Base-by-base conservation (phyloP, 2,113 vertebrate species). In the Fulica atra region DNA sequence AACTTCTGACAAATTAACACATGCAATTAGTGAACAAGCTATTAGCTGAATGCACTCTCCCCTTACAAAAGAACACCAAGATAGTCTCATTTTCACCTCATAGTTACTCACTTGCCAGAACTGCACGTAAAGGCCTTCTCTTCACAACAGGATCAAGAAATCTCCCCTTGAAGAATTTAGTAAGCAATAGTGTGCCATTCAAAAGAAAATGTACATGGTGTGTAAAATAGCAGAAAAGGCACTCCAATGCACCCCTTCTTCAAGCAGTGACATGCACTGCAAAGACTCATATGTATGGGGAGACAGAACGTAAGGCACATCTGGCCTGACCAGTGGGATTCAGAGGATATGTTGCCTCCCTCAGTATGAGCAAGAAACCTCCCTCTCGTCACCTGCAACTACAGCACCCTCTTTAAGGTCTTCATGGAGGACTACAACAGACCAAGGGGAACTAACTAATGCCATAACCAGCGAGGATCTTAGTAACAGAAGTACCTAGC, bases 1-100 rank as follows among this genome's bases (percentile, higher is more conserved):
- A 88, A 56, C 54, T 83, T 88, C 51, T 92, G 51, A 74, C 36
- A 92, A 92, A 96, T 76, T 51, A 84, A 93, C 56, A 70, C 9
- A 59, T 51, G 46, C 24, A 90, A 81, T 78, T 86, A 94, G 56
- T 25, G 56, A 92, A 74, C 21, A 74, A 66, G 36, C 20, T 48
- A 33, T 78, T 77, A 81, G 36, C 12, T 64, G 51, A 86, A 78
- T 68, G 53, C 16, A 35, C 16, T 72, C 51, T 61, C 25, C 9
- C 28, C n/a, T 90, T 68, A 60, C 35, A 83, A 92, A 95, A 35
- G 33, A 59, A 69, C 29, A 74, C 26, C 57, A 68, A 71, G 26
- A 40, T 25, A 56, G 18, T 59, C 59, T 61, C 87, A 63, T 56
- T 85, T 90, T 80, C 57, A 78, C 38, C 38, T 60, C 54, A 60